Percentiles rank a stretch among this genome's conserved stretches.
Conservation (phyloP, 2,888 invertebrate genomes). For the Agonopterix heracliana region DNA sequence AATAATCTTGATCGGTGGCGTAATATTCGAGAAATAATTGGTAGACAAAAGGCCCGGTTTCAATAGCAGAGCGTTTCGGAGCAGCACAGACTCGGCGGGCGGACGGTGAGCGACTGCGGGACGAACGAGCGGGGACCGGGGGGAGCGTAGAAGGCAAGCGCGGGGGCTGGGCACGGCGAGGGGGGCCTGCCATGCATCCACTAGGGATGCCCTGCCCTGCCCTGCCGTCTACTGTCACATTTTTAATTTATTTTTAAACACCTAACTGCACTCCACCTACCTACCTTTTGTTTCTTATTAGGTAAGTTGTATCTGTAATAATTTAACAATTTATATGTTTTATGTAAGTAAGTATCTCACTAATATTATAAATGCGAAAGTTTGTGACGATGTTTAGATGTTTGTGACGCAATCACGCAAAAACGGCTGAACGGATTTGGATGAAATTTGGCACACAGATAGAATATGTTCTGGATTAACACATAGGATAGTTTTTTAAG, state of each 20-base stretch:
- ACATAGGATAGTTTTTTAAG: too few species aligned
- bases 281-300: not conserved
- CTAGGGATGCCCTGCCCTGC: slow-evolving; percentile 32
- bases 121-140: slow-evolving; percentile 23
- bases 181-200: slow-evolving; percentile 23
- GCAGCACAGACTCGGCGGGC: slow-evolving; percentile 51
- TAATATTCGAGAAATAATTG: slow-evolving; percentile 49
- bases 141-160: slow-evolving; percentile 15
- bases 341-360: too few species aligned
- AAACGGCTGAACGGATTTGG: too few species aligned
- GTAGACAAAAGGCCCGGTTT: slow-evolving; percentile 63
- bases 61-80: slow-evolving; percentile 42
- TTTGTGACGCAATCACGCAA: too few species aligned
- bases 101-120: slow-evolving; percentile 68
- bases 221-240: slow-evolving; percentile 12
- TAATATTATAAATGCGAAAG: too few species aligned
- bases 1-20: slow-evolving; percentile 48
- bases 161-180: slow-evolving; percentile 32
- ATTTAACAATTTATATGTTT: not conserved
- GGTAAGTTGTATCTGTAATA: not conserved
- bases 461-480: too few species aligned
- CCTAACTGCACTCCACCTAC: not conserved
- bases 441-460: too few species aligned
- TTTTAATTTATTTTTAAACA: not conserved
- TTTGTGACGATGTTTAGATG: too few species aligned